These are phyloP conservation scores for Jordanella pulchra DNA, from an alignment of 2,797 vertebrate genomes.

Conservation along the genomic window DNA sequence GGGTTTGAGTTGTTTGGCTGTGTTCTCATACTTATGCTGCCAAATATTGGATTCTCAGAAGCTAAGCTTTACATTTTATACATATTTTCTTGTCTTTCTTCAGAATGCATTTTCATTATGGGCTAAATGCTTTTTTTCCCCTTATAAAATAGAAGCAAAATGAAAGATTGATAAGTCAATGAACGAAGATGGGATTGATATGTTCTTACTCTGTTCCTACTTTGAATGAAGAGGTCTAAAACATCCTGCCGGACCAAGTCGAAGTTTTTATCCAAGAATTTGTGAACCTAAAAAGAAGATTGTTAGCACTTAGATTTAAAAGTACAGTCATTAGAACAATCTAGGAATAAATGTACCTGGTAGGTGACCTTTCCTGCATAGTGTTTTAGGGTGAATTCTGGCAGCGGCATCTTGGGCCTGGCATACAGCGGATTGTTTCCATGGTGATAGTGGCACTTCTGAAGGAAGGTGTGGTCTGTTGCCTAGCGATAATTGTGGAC, in stretches of 20 bases:
- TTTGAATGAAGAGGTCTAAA: conserved; percentile 90
- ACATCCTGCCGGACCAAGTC: conserved; percentile 96
- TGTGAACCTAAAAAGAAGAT: conserved; percentile 85
- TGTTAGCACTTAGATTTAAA: background rate
- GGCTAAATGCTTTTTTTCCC: background rate
- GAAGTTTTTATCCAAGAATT: conserved; percentile 96
- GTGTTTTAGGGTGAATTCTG: conserved; percentile 95
- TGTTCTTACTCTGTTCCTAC: conserved; percentile 87
- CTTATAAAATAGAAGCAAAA: background rate
- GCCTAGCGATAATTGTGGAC: conserved; percentile 79
- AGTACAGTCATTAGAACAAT: background rate
- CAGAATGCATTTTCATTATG: background rate
- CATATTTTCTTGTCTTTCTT: background rate
- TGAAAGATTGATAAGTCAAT: background rate
- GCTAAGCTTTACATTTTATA: background rate
- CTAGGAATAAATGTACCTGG: conserved; percentile 79
- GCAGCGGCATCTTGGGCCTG: conserved; percentile 97
- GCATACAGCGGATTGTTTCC: conserved; percentile 87
- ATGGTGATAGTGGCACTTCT: conserved; percentile 99
- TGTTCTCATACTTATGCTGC: too few relatives aligned
- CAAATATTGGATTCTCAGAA: too few relatives aligned
- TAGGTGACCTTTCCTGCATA: conserved; percentile 96
- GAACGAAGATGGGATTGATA: background rate
- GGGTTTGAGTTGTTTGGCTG: too few relatives aligned
- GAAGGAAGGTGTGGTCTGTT: conserved; percentile 98